phyloP scores from a whole-genome alignment of 1,140 invertebrate genomes.

The Thaumatotibia leucotreta region DNA sequence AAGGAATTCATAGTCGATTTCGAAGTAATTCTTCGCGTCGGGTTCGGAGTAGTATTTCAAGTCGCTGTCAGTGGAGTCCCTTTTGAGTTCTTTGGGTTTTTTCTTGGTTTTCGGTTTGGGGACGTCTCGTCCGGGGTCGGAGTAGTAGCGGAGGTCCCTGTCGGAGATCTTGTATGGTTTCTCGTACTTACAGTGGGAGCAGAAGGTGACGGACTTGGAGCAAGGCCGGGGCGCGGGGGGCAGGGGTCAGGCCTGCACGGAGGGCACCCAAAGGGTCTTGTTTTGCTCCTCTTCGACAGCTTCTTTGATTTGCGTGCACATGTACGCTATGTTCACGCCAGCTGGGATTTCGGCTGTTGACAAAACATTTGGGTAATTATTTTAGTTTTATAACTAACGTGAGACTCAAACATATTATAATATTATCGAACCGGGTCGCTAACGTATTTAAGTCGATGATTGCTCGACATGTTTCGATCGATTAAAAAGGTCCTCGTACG shows the following conservation, averaged over 20 bases:
- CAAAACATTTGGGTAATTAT: conserved; percentile 22
- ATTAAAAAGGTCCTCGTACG: too few species aligned
- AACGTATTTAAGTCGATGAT: too few species aligned
- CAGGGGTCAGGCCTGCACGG: conserved; percentile 86
- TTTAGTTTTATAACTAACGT: conserved; percentile 2
- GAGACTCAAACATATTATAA: too few species aligned
- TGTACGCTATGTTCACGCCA: conserved; percentile 95
- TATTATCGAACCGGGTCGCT: too few species aligned
- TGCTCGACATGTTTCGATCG: too few species aligned
- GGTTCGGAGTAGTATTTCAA: conserved; percentile 71
- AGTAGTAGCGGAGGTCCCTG: conserved; percentile 39
- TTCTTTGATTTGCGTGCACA: conserved; percentile 96
- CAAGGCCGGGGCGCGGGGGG: conserved; percentile 49
- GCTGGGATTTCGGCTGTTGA: conserved; percentile 90
- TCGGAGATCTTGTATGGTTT: background rate
- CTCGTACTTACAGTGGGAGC: conserved; percentile 35
- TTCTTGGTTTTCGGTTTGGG: conserved; percentile 26
- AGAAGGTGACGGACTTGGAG: conserved; percentile 56
- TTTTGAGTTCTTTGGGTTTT: conserved; percentile 32
- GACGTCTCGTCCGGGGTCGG: conserved; percentile 36
- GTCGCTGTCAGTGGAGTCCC: conserved; percentile 43
- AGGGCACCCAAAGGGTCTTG: conserved; percentile 97
- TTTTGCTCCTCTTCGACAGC: conserved; percentile 95
- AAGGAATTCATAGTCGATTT: conserved; percentile 73
- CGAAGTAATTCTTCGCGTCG: conserved; percentile 69